Conservation (phyloP, 2,797 vertebrate genomes). For the Syndactyla subalaris region DNA sequence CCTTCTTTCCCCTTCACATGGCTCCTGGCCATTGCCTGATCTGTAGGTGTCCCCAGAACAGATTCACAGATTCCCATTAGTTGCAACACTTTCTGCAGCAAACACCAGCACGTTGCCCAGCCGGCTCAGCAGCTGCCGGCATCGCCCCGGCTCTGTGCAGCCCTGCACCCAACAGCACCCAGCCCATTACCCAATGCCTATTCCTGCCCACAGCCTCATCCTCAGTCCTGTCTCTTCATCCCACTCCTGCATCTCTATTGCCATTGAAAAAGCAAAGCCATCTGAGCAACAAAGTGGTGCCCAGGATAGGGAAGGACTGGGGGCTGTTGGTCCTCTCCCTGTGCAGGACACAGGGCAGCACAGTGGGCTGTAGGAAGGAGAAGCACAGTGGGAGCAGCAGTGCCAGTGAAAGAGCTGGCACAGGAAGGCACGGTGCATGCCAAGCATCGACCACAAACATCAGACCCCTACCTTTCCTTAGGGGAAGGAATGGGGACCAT, state of each 20-base stretch:
- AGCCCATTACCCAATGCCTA: background rate
- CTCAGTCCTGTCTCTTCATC: background rate
- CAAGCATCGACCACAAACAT: background rate
- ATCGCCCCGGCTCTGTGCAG: rapidly evolving
- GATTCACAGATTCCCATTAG: background rate
- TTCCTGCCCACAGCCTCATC: background rate
- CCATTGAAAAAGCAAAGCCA: background rate
- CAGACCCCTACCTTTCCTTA: background rate
- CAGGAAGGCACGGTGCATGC: background rate
- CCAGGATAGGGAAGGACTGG: background rate
- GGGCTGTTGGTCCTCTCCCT: background rate
- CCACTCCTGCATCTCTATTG: background rate
- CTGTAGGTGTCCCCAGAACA: background rate
- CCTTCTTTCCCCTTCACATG: background rate
- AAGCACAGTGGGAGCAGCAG: background rate
- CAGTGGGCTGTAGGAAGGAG: background rate
- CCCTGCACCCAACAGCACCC: background rate
- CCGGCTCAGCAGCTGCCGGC: rapidly evolving
- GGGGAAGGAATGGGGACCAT: background rate
- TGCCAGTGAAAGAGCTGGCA: background rate
- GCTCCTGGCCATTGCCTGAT: background rate
- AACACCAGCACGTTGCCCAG: rapidly evolving
- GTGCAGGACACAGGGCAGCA: background rate
- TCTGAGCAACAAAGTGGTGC: background rate
- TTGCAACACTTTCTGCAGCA: background rate